Evolutionary conservation across 2,113 vertebrate species (phyloP).

Genomic region (Quiscalus mexicanus): DNA sequence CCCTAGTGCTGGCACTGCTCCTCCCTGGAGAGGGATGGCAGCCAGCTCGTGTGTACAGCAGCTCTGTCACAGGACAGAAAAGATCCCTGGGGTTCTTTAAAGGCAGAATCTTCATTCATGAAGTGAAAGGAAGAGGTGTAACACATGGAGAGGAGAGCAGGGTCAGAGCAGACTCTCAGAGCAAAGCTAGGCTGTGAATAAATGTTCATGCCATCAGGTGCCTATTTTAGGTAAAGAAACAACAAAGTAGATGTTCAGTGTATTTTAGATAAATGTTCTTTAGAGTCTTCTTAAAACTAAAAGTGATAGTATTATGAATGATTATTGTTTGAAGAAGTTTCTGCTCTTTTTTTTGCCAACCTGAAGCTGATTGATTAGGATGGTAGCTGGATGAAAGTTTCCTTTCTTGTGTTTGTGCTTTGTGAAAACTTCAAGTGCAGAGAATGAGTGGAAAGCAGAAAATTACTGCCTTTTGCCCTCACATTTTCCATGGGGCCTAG

Average conservation of each 20-base stretch:
- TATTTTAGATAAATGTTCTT: not conserved
- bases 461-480: not conserved
- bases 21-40: not conserved
- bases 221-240: not conserved
- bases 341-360: not conserved
- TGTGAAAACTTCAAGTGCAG: not conserved
- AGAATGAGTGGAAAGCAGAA: not conserved
- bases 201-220: not conserved
- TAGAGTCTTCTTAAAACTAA: not conserved
- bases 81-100: not conserved
- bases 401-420: not conserved
- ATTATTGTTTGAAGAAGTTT: not conserved
- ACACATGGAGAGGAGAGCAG: not conserved
- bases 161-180: not conserved
- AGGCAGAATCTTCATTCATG: not conserved
- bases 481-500: not conserved
- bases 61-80: not conserved
- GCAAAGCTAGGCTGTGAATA: not conserved
- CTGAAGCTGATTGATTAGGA: not conserved
- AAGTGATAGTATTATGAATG: not conserved
- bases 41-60: not conserved
- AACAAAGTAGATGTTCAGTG: not conserved
- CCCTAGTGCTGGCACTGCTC: not conserved
- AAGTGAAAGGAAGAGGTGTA: not conserved
- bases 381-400: not conserved